Percentiles rank a stretch among this genome's conserved stretches.
These are phyloP conservation scores for Pseudopipra pipra DNA, from an alignment of 2,113 vertebrate species.

Conservation along the genomic window DNA sequence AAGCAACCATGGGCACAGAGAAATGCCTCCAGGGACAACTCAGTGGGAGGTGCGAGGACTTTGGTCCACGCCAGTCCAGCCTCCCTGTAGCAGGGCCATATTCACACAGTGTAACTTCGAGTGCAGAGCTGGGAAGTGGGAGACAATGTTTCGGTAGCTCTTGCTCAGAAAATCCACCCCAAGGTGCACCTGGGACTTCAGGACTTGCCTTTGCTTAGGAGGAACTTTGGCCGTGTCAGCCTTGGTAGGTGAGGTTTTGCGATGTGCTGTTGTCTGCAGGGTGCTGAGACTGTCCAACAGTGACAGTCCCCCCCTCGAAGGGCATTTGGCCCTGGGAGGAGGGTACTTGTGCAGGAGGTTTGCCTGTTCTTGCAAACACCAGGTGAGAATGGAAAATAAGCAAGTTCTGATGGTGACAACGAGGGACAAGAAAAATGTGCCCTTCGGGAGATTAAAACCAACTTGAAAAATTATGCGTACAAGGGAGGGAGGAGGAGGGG, in stretches of 20 bases:
- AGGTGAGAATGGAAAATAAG: not conserved
- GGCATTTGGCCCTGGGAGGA: not conserved
- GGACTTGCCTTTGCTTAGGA: not conserved
- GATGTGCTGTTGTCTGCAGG: fast-evolving
- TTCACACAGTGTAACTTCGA: fast-evolving
- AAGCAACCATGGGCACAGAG: not conserved
- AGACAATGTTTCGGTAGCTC: not conserved
- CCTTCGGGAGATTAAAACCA: not conserved
- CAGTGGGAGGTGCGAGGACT: not conserved
- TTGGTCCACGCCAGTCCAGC: not conserved
- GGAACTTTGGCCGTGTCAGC: not conserved
- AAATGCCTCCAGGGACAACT: not conserved
- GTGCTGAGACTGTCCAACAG: not conserved
- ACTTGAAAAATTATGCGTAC: not conserved
- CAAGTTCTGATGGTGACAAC: not conserved
- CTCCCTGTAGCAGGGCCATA: fast-evolving
- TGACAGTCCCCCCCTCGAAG: not conserved
- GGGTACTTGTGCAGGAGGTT: not conserved
- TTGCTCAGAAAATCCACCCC: not conserved
- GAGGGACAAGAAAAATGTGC: not conserved
- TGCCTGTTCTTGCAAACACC: not conserved
- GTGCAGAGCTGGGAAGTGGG: not conserved
- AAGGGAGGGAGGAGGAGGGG: not conserved
- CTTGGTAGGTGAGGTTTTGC: not conserved
- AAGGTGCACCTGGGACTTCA: not conserved